phyloP scores from a whole-genome alignment of 2,797 vertebrate genomes.

The Harpagifer antarcticus region DNA sequence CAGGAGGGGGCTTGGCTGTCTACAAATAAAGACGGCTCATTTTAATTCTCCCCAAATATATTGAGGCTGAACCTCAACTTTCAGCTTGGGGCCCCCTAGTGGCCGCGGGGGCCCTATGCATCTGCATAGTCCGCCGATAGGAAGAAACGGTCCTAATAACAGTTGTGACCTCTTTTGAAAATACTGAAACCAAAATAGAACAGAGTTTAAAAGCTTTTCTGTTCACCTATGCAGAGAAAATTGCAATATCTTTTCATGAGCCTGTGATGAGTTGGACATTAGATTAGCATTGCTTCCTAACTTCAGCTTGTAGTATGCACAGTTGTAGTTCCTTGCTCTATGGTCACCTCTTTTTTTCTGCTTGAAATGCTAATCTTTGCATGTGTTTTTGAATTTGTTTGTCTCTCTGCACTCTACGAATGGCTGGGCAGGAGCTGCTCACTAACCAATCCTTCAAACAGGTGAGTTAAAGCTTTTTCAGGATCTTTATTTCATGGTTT shows the following conservation, averaged over 20 bases:
- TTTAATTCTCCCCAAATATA: too few relatives aligned
- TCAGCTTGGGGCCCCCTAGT: too few relatives aligned
- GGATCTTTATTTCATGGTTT: conserved; percentile 38
- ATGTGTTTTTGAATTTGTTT: conserved; percentile 82
- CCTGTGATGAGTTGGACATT: conserved; percentile 50
- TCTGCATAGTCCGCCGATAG: too few relatives aligned
- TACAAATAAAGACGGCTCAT: too few relatives aligned
- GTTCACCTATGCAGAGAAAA: conserved; percentile 12
- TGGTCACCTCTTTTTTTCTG: conserved; percentile 62
- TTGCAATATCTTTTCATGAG: conserved; percentile 47
- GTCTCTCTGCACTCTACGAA: conserved; percentile 82
- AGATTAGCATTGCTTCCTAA: conserved; percentile 38
- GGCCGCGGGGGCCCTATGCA: too few relatives aligned
- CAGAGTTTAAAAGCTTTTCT: conserved; percentile 17
- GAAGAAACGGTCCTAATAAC: neutral
- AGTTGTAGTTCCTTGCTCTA: conserved; percentile 64
- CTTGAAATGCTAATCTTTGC: conserved; percentile 83
- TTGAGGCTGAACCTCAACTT: too few relatives aligned
- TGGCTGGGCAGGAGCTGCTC: conserved; percentile 95
- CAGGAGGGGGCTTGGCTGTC: too few relatives aligned
- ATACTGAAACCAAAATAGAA: conserved; percentile 29
- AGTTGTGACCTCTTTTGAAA: conserved; percentile 30
- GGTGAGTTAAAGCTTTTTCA: conserved; percentile 86
- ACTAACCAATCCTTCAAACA: conserved; percentile 96
- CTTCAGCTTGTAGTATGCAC: conserved; percentile 67